Evolutionary conservation across 1,140 invertebrate genomes (phyloP).

Genomic region (Pantala flavescens): DNA sequence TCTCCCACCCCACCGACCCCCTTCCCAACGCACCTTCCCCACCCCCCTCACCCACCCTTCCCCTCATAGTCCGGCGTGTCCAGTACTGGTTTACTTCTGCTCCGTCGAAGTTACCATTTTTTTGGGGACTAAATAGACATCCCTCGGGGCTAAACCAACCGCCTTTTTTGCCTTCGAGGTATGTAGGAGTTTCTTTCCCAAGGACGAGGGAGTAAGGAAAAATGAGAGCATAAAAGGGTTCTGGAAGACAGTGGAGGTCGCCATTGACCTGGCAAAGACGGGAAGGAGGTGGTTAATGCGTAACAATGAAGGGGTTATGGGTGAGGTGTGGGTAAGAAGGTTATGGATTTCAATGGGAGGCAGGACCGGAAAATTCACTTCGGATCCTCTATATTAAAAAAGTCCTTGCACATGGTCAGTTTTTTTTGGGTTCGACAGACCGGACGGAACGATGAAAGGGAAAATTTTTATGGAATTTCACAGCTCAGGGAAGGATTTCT

Average conservation of each 20-base stretch:
- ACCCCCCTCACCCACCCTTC: background rate
- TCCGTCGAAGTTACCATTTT: background rate
- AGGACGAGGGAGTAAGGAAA: background rate
- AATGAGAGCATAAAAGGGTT: background rate
- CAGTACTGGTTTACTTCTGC: background rate
- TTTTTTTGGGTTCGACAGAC: background rate
- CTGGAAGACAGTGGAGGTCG: background rate
- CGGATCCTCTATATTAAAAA: conserved; percentile 7
- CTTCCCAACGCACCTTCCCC: background rate
- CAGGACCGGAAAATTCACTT: background rate
- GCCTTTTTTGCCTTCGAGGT: background rate
- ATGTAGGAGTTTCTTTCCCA: background rate
- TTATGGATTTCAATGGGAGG: background rate
- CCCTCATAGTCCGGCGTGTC: background rate
- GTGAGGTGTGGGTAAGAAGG: too few species aligned
- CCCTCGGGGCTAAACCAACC: background rate
- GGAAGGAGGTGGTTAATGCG: background rate
- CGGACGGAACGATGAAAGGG: background rate
- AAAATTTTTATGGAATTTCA: conserved; percentile 11
- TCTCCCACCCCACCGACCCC: background rate
- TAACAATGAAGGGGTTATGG: background rate
- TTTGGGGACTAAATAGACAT: background rate
- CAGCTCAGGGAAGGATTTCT: background rate
- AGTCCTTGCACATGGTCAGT: conserved; percentile 1
- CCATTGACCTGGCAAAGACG: background rate